These are phyloP conservation scores for Talpa occidentalis DNA, from an alignment of 2,113 vertebrate genomes.

Conservation along the genomic window DNA sequence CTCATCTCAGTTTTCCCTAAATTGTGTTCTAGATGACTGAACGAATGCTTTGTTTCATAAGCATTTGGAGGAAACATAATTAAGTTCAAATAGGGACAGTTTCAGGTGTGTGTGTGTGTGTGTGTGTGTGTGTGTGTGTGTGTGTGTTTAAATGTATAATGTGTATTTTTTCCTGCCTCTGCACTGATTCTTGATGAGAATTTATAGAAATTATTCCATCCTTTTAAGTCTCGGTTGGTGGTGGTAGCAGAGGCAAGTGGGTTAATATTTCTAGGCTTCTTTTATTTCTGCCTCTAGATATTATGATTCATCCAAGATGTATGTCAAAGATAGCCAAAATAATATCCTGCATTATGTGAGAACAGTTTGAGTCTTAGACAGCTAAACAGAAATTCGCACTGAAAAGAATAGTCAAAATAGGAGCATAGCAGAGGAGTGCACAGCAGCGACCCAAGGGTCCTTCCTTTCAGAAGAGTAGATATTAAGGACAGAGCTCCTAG, in stretches of 20 bases:
- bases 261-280: not conserved
- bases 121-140: too few species aligned
- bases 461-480: not conserved
- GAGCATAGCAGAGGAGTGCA: not conserved
- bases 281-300: not conserved
- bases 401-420: conserved; percentile 48
- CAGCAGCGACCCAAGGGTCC: not conserved
- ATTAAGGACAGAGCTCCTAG: not conserved
- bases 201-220: not conserved
- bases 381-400: not conserved
- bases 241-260: not conserved
- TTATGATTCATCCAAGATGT: not conserved
- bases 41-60: not conserved
- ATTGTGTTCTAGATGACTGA: not conserved
- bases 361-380: not conserved
- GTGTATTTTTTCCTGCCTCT: not conserved
- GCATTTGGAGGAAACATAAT: not conserved
- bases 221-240: not conserved
- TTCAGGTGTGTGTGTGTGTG: not conserved
- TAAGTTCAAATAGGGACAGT: not conserved
- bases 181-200: not conserved
- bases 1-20: not conserved
- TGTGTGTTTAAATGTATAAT: too few species aligned
- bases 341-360: not conserved
- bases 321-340: not conserved